phyloP scores from a whole-genome alignment of 2,113 vertebrate species.

The Oreamnos americanus region DNA sequence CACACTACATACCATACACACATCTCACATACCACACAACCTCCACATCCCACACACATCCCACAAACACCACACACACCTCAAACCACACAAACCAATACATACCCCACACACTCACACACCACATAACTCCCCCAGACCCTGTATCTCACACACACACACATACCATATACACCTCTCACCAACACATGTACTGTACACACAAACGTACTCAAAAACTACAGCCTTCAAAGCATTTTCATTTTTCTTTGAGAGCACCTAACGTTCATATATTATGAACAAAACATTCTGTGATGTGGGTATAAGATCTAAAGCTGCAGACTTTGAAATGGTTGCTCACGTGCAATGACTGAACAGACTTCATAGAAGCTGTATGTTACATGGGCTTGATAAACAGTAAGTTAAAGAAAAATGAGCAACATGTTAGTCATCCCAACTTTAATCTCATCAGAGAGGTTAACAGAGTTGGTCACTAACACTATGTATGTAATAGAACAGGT shows the following conservation, averaged over 20 bases:
- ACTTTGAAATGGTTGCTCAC: neutral
- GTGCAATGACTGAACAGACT: neutral
- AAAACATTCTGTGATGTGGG: neutral
- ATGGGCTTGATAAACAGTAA: neutral
- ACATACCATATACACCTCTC: neutral
- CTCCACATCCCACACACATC: neutral
- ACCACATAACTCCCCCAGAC: neutral
- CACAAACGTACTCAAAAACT: neutral
- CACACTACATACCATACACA: neutral
- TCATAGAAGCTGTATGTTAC: fast-evolving
- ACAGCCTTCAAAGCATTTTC: neutral
- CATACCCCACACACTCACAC: fast-evolving
- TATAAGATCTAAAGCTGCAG: neutral
- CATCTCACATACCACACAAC: neutral
- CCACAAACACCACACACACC: neutral
- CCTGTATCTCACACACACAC: fast-evolving
- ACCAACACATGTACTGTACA: neutral
- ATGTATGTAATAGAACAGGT: neutral
- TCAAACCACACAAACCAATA: neutral
- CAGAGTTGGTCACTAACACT: neutral
- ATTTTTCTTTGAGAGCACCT: neutral
- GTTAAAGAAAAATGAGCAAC: neutral
- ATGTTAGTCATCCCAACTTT: neutral
- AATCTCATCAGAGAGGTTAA: neutral
- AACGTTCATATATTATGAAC: neutral